A percentile compares a stretch with the other conserved stretches of the same genome.
Conservation (phyloP, 2,888 invertebrate genomes). For the Gortyna flavago region DNA sequence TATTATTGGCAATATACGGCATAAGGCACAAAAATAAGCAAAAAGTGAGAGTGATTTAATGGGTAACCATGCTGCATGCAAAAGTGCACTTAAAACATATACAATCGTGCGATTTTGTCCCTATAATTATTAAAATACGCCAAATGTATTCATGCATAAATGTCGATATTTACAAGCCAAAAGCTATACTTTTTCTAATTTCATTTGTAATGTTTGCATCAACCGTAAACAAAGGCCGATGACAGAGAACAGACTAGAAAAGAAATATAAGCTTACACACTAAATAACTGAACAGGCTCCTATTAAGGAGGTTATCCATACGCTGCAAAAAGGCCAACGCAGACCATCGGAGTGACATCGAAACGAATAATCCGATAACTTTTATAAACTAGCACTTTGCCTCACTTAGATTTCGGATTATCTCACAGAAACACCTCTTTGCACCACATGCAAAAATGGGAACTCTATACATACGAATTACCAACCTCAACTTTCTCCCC, state of each 20-base stretch:
- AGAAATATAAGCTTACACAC: slow-evolving; percentile 78
- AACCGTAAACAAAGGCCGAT: slow-evolving; percentile 9
- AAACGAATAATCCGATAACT: slow-evolving; percentile 6
- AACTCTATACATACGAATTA: neutral
- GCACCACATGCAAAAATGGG: neutral
- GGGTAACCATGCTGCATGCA: neutral
- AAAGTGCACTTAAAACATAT: slow-evolving; percentile 26
- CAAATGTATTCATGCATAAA: slow-evolving; percentile 18
- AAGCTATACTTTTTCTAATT: neutral
- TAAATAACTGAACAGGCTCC: slow-evolving; percentile 71
- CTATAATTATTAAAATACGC: neutral
- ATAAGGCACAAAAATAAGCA: slow-evolving; percentile 15
- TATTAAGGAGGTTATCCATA: slow-evolving; percentile 8
- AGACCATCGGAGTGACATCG: neutral
- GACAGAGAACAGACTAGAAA: slow-evolving; percentile 78
- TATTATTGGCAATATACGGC: slow-evolving; percentile 13
- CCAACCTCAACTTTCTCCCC: neutral
- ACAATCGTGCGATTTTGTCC: slow-evolving; percentile 1
- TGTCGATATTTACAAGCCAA: neutral
- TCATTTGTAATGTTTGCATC: slow-evolving; percentile 15
- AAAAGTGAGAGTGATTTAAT: neutral
- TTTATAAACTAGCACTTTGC: neutral
- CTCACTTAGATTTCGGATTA: neutral
- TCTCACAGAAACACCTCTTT: neutral
- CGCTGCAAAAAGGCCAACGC: neutral